Percentiles rank a stretch among this genome's conserved stretches.
These are phyloP conservation scores for Platorchestia sp. DNA, from an alignment of 1,140 invertebrate genomes.

Conservation along the genomic window DNA sequence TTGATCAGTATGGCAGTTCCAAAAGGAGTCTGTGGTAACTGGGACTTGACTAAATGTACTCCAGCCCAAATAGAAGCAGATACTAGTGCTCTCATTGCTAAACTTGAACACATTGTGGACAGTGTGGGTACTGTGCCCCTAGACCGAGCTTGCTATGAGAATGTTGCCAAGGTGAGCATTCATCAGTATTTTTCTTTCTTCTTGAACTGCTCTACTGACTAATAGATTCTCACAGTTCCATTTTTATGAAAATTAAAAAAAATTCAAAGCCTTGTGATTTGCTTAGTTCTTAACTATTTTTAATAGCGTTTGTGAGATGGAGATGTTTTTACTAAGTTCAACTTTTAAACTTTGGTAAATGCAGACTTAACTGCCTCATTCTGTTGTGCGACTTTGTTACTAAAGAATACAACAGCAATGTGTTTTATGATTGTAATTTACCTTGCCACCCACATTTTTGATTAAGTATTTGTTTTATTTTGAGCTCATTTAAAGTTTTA, in stretches of 20 bases:
- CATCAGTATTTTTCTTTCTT: background rate
- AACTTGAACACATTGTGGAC: constrained; percentile 71
- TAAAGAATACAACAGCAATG: background rate
- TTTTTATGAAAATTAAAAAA: background rate
- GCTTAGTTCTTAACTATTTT: background rate
- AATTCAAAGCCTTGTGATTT: background rate
- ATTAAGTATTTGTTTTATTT: too few relatives aligned
- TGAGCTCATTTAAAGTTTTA: background rate
- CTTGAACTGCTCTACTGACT: background rate
- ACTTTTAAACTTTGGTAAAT: too few relatives aligned
- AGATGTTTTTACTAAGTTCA: too few relatives aligned
- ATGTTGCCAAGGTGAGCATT: constrained; percentile 71
- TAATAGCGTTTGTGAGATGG: background rate
- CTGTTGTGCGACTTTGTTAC: background rate
- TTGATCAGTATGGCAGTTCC: constrained; percentile 60
- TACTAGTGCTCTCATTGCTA: constrained; percentile 69
- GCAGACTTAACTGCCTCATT: too few relatives aligned
- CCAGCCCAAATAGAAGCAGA: constrained; percentile 69
- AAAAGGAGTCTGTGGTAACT: constrained; percentile 65
- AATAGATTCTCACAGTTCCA: background rate
- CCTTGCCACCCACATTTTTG: too few relatives aligned
- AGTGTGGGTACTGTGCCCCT: constrained; percentile 69
- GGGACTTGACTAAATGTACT: constrained; percentile 69
- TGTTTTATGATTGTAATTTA: background rate
- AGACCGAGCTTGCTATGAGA: constrained; percentile 71